Evolutionary conservation across 1,140 invertebrate species (phyloP).

Genomic region (Gonioctena quinquepunctata): DNA sequence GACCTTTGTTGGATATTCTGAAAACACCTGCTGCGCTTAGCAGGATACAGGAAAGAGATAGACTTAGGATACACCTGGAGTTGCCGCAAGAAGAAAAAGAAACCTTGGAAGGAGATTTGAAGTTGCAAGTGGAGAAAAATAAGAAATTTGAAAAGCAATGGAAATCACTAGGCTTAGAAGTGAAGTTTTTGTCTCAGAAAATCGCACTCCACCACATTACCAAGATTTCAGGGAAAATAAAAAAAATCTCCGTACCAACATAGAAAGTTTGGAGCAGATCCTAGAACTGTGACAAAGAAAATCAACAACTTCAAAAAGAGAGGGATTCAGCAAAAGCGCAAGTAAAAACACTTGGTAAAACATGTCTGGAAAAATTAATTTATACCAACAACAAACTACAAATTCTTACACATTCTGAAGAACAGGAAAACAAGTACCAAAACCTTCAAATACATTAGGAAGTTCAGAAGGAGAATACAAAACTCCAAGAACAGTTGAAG

Average conservation of each 20-base stretch:
- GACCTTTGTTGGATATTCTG: constrained; percentile 46
- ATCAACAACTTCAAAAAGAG: constrained; percentile 39
- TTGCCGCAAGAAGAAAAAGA: constrained; percentile 45
- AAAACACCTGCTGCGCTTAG: constrained; percentile 41
- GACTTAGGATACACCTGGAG: constrained; percentile 39
- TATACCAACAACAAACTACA: too few species aligned
- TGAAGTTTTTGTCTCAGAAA: constrained; percentile 38
- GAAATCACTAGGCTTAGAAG: constrained; percentile 36
- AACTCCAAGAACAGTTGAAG: too few species aligned
- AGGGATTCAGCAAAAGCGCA: constrained; percentile 31
- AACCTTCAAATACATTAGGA: too few species aligned
- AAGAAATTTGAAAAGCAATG: constrained; percentile 38
- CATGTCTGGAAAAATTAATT: too few species aligned
- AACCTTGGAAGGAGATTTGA: constrained; percentile 43
- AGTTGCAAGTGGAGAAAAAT: constrained; percentile 38
- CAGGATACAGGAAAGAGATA: constrained; percentile 40
- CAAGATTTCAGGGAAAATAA: constrained; percentile 32
- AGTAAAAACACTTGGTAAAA: too few species aligned
- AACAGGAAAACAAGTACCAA: too few species aligned
- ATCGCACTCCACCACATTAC: constrained; percentile 35
- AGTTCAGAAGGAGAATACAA: too few species aligned
- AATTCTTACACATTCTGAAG: too few species aligned
- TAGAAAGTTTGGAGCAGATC: constrained; percentile 45
- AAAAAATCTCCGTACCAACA: constrained; percentile 33
- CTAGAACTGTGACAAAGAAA: constrained; percentile 40